These are phyloP conservation scores for Otocyon megalotis DNA, from an alignment of 2,113 vertebrate species.

Conservation along the genomic window DNA sequence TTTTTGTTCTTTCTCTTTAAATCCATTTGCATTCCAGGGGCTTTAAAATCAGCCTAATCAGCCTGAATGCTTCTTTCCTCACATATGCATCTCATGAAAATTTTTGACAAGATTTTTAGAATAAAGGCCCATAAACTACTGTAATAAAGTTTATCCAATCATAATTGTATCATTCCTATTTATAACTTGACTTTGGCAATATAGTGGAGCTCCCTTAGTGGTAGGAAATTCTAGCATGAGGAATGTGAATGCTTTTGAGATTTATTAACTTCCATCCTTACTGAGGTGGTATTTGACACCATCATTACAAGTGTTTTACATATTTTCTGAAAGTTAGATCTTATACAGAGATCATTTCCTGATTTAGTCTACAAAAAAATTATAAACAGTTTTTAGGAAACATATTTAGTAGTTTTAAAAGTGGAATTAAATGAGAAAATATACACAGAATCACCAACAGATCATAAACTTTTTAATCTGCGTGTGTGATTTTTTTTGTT, in stretches of 20 bases:
- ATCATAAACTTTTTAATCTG: slow-evolving; percentile 25
- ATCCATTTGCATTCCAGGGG: background rate
- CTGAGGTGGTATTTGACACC: background rate
- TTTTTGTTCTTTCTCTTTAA: slow-evolving; percentile 59
- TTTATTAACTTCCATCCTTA: background rate
- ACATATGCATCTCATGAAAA: background rate
- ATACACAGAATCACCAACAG: background rate
- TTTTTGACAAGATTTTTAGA: background rate
- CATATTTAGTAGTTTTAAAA: background rate
- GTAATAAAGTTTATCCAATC: slow-evolving; percentile 13
- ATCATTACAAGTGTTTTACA: background rate
- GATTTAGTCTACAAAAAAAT: background rate
- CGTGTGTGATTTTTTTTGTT: background rate
- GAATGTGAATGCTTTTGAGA: background rate
- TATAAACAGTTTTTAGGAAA: background rate
- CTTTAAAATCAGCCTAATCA: slow-evolving; percentile 13
- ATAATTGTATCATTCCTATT: background rate
- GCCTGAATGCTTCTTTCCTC: background rate
- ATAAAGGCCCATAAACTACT: background rate
- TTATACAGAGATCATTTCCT: background rate
- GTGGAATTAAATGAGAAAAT: slow-evolving; percentile 33
- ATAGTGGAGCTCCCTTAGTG: background rate
- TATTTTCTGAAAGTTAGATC: background rate
- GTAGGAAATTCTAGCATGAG: background rate
- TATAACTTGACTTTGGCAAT: background rate